Conservation (phyloP, 30 jellyfish, hydroid and myxozoan species). For the Aurelia sp. region DNA sequence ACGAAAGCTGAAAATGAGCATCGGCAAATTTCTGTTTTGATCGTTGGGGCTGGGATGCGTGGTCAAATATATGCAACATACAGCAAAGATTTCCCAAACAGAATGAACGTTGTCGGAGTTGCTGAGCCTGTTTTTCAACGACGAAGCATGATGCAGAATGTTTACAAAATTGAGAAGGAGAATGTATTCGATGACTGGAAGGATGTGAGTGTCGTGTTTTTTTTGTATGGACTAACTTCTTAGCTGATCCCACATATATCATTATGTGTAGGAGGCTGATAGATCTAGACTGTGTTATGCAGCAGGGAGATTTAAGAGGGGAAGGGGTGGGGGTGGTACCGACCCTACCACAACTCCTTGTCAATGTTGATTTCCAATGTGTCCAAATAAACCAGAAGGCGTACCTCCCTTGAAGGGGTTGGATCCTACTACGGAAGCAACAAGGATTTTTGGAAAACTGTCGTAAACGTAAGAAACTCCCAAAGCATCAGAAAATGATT, state of each 20-base stretch:
- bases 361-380: no score
- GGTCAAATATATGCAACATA: conserved; percentile 78
- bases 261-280: no score
- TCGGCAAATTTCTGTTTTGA: conserved; percentile 37
- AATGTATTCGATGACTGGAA: conserved; percentile 73
- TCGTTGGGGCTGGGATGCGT: conserved; percentile 82
- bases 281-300: no score
- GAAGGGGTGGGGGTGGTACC: no score
- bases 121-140: conserved; percentile 82
- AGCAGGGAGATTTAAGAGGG: no score
- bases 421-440: no score
- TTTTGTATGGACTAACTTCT: not conserved
- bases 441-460: no score
- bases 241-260: not conserved
- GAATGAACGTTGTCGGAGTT: conserved; percentile 78
- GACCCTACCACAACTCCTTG: no score
- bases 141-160: conserved; percentile 48
- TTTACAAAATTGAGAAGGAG: conserved; percentile 62
- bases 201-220: conserved; percentile 29
- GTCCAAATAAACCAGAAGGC: no score
- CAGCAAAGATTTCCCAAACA: conserved; percentile 77
- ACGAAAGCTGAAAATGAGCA: conserved; percentile 1
- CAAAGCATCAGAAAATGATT: no score
- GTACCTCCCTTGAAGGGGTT: no score
- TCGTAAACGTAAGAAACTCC: no score